Conservation (phyloP, 2,797 vertebrate species). For the Melanogrammus aeglefinus region DNA sequence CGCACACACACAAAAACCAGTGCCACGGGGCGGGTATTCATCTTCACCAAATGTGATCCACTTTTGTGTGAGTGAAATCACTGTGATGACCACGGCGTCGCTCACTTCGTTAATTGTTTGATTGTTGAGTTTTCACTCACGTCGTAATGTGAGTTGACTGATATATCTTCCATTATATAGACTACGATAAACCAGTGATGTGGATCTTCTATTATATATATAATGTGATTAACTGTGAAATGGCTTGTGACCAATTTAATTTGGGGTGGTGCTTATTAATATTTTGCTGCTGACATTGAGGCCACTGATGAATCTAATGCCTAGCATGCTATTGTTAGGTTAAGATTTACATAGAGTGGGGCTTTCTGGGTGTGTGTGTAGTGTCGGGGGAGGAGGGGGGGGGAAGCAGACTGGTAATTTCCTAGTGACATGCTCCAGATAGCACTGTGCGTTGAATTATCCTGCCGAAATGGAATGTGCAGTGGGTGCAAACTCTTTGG, state of each 20-base stretch:
- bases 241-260: not conserved
- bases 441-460: not conserved
- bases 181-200: not conserved
- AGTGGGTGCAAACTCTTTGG: not conserved
- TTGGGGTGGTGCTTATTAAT: not conserved
- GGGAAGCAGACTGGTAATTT: not conserved
- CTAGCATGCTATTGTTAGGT: not conserved
- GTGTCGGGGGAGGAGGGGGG: too few species aligned
- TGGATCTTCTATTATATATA: not conserved
- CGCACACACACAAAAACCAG: not conserved
- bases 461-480: not conserved
- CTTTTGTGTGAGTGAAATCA: constrained; percentile 51
- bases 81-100: constrained; percentile 29
- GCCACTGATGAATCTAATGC: not conserved
- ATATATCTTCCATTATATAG: not conserved
- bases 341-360: not conserved
- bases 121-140: not conserved
- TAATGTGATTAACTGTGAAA: not conserved
- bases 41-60: constrained; percentile 45
- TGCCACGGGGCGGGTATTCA: constrained; percentile 27
- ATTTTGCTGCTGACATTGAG: not conserved
- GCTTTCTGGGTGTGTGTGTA: too few species aligned
- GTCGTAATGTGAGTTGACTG: not conserved
- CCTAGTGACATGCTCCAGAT: not conserved
- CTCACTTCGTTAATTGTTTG: not conserved